These are phyloP conservation scores for Glaucidium brasilianum DNA, from an alignment of 2,113 vertebrate species.

Conservation along the genomic window DNA sequence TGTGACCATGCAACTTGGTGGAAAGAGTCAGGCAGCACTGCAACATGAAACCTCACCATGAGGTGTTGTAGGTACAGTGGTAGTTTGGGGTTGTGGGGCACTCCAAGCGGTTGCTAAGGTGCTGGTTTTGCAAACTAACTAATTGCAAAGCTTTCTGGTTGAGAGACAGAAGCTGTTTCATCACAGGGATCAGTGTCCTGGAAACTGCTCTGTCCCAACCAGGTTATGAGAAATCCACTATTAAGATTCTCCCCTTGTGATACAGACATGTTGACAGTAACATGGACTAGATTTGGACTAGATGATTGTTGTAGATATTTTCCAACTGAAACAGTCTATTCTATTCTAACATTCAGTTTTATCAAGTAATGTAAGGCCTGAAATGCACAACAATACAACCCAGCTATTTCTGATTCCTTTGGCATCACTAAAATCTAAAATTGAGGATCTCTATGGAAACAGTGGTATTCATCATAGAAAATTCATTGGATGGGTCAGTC, in stretches of 20 bases:
- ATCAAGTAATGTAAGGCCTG: neutral
- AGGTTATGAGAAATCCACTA: neutral
- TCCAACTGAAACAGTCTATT: neutral
- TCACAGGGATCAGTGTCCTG: neutral
- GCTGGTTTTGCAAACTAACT: neutral
- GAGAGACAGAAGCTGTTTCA: neutral
- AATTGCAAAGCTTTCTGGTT: neutral
- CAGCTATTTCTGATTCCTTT: slow-evolving; percentile 10
- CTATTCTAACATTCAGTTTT: neutral
- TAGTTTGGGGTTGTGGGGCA: neutral
- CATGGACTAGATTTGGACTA: neutral
- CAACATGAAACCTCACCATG: fast-evolving
- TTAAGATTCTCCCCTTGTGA: neutral
- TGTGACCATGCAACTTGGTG: neutral
- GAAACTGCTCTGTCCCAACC: neutral
- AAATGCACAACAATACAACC: neutral
- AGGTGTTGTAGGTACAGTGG: neutral
- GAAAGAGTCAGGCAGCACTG: neutral
- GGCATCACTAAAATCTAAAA: neutral
- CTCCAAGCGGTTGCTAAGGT: neutral
- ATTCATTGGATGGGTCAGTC: neutral
- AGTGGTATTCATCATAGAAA: neutral
- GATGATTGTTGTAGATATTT: neutral
- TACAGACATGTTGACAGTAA: neutral
- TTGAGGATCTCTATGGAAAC: slow-evolving; percentile 34